Conservation (phyloP, 2,888 invertebrate species). For the Norana najaformis region DNA sequence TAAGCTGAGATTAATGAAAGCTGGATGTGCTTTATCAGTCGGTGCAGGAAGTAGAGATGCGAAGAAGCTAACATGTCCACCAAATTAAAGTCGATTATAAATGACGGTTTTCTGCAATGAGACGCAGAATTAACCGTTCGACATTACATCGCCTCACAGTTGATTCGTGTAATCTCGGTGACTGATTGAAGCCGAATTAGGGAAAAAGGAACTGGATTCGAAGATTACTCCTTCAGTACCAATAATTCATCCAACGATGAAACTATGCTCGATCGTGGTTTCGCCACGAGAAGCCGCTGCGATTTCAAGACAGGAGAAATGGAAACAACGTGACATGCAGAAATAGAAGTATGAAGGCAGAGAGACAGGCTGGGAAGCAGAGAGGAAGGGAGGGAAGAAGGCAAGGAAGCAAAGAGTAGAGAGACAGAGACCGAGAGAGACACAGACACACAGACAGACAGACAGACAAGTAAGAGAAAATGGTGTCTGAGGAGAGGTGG, state of each 20-base stretch:
- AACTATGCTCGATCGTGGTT: not conserved
- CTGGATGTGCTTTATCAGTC: not conserved
- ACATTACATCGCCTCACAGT: not conserved
- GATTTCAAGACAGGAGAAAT: not conserved
- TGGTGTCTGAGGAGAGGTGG: too few species aligned
- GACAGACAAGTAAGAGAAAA: too few species aligned
- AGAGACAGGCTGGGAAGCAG: not conserved
- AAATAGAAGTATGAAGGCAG: not conserved
- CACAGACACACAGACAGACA: too few species aligned
- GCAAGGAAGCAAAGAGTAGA: too few species aligned
- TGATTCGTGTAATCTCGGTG: not conserved
- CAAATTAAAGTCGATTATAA: not conserved
- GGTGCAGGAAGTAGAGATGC: not conserved
- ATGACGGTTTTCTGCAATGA: not conserved
- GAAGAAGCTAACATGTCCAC: not conserved
- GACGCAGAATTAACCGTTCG: not conserved
- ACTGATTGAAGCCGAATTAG: not conserved
- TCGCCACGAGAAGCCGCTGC: not conserved
- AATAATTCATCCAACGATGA: not conserved
- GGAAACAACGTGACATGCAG: not conserved
- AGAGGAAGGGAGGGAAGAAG: too few species aligned
- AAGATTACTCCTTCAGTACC: not conserved
- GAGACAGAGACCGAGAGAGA: too few species aligned
- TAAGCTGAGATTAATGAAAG: too few species aligned
- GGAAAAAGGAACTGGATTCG: not conserved